Evolutionary conservation across 2,113 vertebrate species (phyloP).

Genomic region (Apeltes quadracus): DNA sequence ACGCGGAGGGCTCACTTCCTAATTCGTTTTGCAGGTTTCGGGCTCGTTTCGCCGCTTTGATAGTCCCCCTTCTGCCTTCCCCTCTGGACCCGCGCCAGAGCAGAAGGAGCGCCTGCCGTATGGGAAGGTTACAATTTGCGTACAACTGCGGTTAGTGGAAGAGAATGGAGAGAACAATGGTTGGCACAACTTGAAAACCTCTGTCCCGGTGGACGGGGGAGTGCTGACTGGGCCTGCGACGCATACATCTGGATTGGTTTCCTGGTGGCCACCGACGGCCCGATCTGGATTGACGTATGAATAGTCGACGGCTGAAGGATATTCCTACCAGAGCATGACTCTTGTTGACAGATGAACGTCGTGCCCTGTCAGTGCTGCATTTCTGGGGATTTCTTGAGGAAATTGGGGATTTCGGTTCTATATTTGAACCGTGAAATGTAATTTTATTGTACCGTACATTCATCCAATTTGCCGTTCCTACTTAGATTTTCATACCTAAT

Average conservation of each 20-base stretch:
- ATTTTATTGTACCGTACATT: slow-evolving; percentile 5
- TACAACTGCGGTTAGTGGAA: slow-evolving; percentile 74
- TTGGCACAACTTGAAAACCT: slow-evolving; percentile 79
- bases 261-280: slow-evolving; percentile 67
- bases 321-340: slow-evolving; percentile 55
- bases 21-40: slow-evolving; percentile 76
- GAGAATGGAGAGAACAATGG: slow-evolving; percentile 83
- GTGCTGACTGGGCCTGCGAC: slow-evolving; percentile 68
- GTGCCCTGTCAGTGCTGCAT: slow-evolving; percentile 36
- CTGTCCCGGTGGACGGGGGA: slow-evolving; percentile 59
- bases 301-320: slow-evolving; percentile 67
- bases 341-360: slow-evolving; percentile 72
- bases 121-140: slow-evolving; percentile 81
- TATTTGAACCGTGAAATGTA: slow-evolving; percentile 58
- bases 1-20: slow-evolving; percentile 67
- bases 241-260: slow-evolving; percentile 75
- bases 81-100: slow-evolving; percentile 70
- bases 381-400: slow-evolving; percentile 35
- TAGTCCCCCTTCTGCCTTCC: slow-evolving; percentile 61
- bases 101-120: slow-evolving; percentile 57
- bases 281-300: slow-evolving; percentile 73
- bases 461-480: neutral
- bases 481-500: neutral
- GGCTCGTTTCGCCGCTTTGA: slow-evolving; percentile 55
- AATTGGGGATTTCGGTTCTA: no score